A percentile compares a stretch with the other conserved stretches of the same genome.
Evolutionary conservation across 2,888 invertebrate species (phyloP).

Genomic region (Ichneumoninae sp.): DNA sequence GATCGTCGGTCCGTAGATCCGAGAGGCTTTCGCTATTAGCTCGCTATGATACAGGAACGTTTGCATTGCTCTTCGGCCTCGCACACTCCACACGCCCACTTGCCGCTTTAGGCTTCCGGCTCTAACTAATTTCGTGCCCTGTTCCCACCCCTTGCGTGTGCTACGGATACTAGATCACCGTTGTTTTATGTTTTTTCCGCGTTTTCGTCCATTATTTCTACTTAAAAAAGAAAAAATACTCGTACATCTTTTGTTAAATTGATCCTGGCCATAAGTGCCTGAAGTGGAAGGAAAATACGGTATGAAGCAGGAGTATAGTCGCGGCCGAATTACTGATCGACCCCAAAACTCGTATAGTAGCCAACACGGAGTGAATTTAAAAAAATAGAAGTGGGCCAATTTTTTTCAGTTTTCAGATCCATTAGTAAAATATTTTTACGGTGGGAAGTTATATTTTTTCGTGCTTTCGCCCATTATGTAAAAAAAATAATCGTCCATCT

Average conservation of each 20-base stretch:
- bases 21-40: constrained; percentile 39
- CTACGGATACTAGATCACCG: background rate
- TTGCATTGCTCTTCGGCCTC: constrained; percentile 47
- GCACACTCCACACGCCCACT: constrained; percentile 33
- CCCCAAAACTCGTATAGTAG: background rate
- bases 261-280: background rate
- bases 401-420: too few species aligned
- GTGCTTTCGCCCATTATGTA: too few species aligned
- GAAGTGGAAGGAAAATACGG: background rate
- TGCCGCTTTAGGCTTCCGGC: background rate
- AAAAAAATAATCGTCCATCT: too few species aligned
- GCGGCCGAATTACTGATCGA: background rate
- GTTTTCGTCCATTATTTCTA: background rate
- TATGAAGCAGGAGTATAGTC: background rate
- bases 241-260: background rate
- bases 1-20: constrained; percentile 10
- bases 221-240: background rate
- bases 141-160: background rate
- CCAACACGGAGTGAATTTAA: background rate
- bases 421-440: too few species aligned
- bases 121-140: constrained; percentile 25
- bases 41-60: constrained; percentile 36
- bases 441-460: too few species aligned
- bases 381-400: too few species aligned
- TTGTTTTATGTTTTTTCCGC: background rate